Base-by-base conservation (phyloP, 2,113 vertebrate genomes). In the Nibea albiflora region DNA sequence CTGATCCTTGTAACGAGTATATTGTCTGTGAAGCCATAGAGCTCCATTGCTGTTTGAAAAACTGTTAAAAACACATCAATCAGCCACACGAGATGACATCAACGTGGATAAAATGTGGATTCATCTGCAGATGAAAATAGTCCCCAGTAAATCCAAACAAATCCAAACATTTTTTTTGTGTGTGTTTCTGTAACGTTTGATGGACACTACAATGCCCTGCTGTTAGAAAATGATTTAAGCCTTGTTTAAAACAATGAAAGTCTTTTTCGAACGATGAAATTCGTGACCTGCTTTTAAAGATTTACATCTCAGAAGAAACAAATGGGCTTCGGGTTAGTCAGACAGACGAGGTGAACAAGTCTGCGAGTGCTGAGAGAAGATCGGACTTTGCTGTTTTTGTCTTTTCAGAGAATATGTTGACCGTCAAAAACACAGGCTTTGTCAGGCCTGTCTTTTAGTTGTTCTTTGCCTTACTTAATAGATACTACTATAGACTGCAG, bases 321-420 rank as follows among this genome's bases (percentile, higher is more conserved):
- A 58, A 50, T 64, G 22, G 9, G 8, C 15, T 73, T 73, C 0
- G 1, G 14, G 26, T 26, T 47, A 22, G 24, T 61, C 28, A 26
- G 61, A 54, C 47, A 46, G 72, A 35, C 56, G 20, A 46, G n/a
- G n/a, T 58, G 28, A 50, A 16, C 44, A 71, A 52, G 44, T 63
- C 39, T 53, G 5, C 60, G 42, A 54, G 26, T 11, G 54, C 44
- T 14, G 5, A 28, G 75, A 67, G 44, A 54, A 39, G 31, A 53
- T 6, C 1, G 20, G 26, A 0, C 1, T 4, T 11, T 26, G 52
- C 66, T 19, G 11, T 26, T 53, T 71, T 62, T 70, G 66, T 78
- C 16, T 71, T 86, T 72, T 79, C 20, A 42, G 1, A 2, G 17
- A 82, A 70, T 54, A 39, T 26, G 20, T 19, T 64, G 49, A 47